Conservation (phyloP, 2,888 invertebrate genomes). For the Cerceris rybyensis region DNA sequence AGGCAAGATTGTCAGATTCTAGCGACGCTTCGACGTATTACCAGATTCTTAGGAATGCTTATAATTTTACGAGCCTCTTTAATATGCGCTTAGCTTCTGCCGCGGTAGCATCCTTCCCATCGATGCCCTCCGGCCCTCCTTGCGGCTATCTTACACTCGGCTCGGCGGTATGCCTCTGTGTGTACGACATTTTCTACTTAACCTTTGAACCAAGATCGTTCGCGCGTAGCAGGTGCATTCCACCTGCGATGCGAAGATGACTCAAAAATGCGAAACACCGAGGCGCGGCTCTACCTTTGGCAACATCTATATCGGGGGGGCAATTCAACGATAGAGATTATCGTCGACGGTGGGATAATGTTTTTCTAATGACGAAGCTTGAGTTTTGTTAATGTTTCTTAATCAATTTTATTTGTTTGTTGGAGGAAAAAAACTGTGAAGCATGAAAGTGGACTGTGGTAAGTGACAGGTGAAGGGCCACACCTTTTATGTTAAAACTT, state of each 20-base stretch:
- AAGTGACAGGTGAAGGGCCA: conserved; percentile 59
- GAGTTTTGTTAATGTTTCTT: too few relatives aligned
- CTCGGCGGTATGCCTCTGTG: conserved; percentile 57
- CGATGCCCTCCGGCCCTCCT: conserved; percentile 14
- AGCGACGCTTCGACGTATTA: conserved; percentile 66
- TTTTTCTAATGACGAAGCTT: too few relatives aligned
- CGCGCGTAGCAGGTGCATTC: conserved; percentile 67
- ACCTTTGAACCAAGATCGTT: conserved; percentile 70
- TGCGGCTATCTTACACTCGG: conserved; percentile 1
- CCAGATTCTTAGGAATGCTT: conserved; percentile 74
- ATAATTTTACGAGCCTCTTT: conserved; percentile 77
- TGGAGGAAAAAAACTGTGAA: conserved; percentile 40
- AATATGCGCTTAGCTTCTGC: conserved; percentile 74
- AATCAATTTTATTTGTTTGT: conserved; percentile 1
- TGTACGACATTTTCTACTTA: conserved; percentile 75
- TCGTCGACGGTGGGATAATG: neutral
- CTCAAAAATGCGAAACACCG: conserved; percentile 54
- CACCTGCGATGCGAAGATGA: conserved; percentile 55
- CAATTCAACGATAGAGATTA: neutral
- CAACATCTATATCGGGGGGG: conserved; percentile 48
- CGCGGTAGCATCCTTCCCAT: conserved; percentile 63
- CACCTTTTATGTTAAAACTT: conserved; percentile 50
- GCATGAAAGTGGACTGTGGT: conserved; percentile 49
- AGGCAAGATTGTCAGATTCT: conserved; percentile 39
- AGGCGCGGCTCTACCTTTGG: conserved; percentile 35